These are phyloP conservation scores for Lasius fuliginosus DNA, from an alignment of 2,888 invertebrate genomes.

Conservation along the genomic window DNA sequence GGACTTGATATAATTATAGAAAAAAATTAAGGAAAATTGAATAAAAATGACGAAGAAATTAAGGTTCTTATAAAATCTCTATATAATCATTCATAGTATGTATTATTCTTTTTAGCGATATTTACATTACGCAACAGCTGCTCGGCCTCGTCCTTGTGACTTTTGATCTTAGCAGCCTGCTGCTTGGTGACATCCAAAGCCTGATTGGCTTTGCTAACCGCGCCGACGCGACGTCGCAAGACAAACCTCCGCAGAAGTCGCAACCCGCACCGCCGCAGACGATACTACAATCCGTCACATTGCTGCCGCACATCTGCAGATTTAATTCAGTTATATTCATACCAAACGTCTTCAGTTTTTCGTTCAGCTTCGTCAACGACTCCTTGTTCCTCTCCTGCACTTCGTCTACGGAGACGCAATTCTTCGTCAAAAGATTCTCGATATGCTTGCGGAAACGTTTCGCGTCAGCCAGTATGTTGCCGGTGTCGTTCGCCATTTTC, in stretches of 20 bases:
- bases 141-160: slow-evolving; percentile 82
- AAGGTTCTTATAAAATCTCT: neutral
- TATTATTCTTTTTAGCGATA: slow-evolving; percentile 17
- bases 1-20: neutral
- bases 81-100: neutral
- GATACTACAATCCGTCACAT: slow-evolving; percentile 83
- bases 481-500: slow-evolving; percentile 86
- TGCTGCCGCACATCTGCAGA: slow-evolving; percentile 89
- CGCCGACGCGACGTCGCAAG: slow-evolving; percentile 93
- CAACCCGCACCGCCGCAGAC: slow-evolving; percentile 99
- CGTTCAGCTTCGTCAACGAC: slow-evolving; percentile 77
- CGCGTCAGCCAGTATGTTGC: slow-evolving; percentile 82
- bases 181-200: slow-evolving; percentile 94
- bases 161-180: slow-evolving; percentile 81
- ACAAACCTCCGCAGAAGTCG: slow-evolving; percentile 94
- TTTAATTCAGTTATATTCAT: slow-evolving; percentile 94
- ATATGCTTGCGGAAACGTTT: slow-evolving; percentile 83
- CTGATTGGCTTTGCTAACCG: slow-evolving; percentile 95
- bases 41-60: neutral
- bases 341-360: slow-evolving; percentile 90
- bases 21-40: neutral
- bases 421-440: slow-evolving; percentile 81
- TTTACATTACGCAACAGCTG: slow-evolving; percentile 82
- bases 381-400: slow-evolving; percentile 79
- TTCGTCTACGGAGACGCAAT: slow-evolving; percentile 77